A percentile compares a stretch with the other conserved stretches of the same genome.
Evolutionary conservation across 2,797 vertebrate species (phyloP).

Genomic region (Rhinatrema bivittatum): DNA sequence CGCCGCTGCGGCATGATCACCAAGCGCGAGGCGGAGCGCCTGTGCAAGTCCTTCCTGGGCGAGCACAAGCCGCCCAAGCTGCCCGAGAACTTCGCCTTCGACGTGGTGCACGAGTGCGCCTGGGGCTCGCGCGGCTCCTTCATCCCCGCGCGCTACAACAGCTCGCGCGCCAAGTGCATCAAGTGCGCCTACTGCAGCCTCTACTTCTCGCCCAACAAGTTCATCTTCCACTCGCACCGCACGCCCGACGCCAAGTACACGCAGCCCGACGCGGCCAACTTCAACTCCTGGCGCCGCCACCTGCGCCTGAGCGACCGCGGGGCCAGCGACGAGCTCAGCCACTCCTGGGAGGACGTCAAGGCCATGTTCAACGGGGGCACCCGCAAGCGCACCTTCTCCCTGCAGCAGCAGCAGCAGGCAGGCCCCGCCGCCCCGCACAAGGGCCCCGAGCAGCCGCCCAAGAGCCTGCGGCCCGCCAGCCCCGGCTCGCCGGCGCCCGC

Average conservation of each 20-base stretch:
- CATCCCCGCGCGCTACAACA: conserved; percentile 83
- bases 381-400: conserved; percentile 83
- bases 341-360: conserved; percentile 96
- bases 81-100: conserved; percentile 84
- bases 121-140: conserved; percentile 83
- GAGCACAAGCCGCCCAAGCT: conserved; percentile 79
- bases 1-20: conserved; percentile 88
- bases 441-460: conserved; percentile 34
- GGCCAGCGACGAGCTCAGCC: conserved; percentile 69
- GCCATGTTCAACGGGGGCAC: conserved; percentile 96
- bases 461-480: conserved; percentile 36
- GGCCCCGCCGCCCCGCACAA: conserved; percentile 18
- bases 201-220: conserved; percentile 88
- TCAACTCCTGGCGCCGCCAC: conserved; percentile 85
- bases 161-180: conserved; percentile 85
- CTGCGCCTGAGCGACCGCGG: conserved; percentile 77
- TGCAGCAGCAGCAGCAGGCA: conserved; percentile 45
- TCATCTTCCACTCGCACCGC: conserved; percentile 86
- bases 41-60: conserved; percentile 85
- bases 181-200: conserved; percentile 84
- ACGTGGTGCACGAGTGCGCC: conserved; percentile 80
- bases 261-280: conserved; percentile 85
- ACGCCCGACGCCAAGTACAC: conserved; percentile 82
- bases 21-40: conserved; percentile 80
- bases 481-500: conserved; percentile 18